These are phyloP conservation scores for Rhinolophus sinicus DNA, from an alignment of 2,113 vertebrate species.

Conservation along the genomic window DNA sequence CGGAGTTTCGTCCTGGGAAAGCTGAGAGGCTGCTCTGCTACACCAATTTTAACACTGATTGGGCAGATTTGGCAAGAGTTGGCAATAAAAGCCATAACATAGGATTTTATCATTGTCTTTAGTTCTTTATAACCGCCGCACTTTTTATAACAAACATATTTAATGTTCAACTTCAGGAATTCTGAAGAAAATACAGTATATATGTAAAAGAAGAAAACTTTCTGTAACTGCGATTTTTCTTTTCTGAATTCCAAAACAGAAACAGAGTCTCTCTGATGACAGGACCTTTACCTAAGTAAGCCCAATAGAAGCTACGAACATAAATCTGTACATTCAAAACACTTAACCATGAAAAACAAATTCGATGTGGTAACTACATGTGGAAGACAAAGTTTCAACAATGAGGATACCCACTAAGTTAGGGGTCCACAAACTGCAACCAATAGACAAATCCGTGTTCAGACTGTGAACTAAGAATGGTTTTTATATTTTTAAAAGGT, in stretches of 20 bases:
- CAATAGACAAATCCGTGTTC: neutral
- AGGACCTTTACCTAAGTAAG: neutral
- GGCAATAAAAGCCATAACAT: neutral
- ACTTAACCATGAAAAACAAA: neutral
- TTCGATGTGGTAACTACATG: neutral
- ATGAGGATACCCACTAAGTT: neutral
- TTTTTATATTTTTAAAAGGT: neutral
- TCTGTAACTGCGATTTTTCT: neutral
- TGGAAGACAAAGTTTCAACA: constrained; percentile 20
- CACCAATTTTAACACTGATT: neutral
- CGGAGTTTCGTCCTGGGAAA: neutral
- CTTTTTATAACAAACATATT: neutral
- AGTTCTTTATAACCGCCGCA: neutral
- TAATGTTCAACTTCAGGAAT: constrained; percentile 28
- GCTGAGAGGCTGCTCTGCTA: neutral
- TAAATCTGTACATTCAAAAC: neutral
- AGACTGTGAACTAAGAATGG: neutral
- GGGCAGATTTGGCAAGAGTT: neutral
- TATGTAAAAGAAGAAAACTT: neutral
- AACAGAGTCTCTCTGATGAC: neutral
- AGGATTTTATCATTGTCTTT: neutral
- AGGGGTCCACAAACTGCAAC: neutral
- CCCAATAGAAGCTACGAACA: neutral
- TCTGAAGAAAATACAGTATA: neutral
- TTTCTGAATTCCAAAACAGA: constrained; percentile 20